A percentile compares a stretch with the other conserved stretches of the same genome.
Evolutionary conservation across 2,113 vertebrate species (phyloP).

Genomic region (Crotophaga sulcirostris): DNA sequence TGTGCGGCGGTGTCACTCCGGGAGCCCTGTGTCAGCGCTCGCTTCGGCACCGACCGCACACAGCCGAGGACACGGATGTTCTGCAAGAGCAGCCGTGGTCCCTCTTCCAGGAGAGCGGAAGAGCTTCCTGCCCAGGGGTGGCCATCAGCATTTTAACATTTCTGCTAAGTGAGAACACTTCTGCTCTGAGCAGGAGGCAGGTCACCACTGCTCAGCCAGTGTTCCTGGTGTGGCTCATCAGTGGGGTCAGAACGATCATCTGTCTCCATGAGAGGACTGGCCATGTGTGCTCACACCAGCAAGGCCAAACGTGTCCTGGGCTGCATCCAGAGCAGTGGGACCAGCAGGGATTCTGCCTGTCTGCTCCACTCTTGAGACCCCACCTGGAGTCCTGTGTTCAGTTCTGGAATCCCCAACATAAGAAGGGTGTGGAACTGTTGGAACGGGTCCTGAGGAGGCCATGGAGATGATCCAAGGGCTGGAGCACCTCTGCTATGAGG

Average conservation of each 20-base stretch:
- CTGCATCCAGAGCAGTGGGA: too few species aligned
- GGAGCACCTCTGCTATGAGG: too few species aligned
- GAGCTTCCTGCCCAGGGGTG: not conserved
- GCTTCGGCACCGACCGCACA: not conserved
- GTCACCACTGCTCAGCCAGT: accelerated
- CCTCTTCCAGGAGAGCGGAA: not conserved
- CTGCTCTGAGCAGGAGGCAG: accelerated
- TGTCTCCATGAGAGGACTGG: not conserved
- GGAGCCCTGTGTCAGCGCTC: not conserved
- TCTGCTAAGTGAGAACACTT: not conserved
- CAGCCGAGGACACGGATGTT: not conserved
- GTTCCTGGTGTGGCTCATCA: not conserved
- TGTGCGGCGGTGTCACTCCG: not conserved
- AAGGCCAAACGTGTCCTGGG: too few species aligned
- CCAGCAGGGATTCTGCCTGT: too few species aligned
- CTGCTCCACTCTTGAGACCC: too few species aligned
- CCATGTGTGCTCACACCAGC: too few species aligned
- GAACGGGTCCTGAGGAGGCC: too few species aligned
- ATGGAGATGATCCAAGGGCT: too few species aligned
- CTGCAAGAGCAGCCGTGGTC: not conserved
- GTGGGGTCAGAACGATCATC: not conserved
- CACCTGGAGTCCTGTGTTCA: too few species aligned
- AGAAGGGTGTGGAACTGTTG: too few species aligned
- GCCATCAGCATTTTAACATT: too few species aligned
- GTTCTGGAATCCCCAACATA: too few species aligned